Base-by-base conservation (phyloP, 1,140 invertebrate species). In the Cotesia vestalis region DNA sequence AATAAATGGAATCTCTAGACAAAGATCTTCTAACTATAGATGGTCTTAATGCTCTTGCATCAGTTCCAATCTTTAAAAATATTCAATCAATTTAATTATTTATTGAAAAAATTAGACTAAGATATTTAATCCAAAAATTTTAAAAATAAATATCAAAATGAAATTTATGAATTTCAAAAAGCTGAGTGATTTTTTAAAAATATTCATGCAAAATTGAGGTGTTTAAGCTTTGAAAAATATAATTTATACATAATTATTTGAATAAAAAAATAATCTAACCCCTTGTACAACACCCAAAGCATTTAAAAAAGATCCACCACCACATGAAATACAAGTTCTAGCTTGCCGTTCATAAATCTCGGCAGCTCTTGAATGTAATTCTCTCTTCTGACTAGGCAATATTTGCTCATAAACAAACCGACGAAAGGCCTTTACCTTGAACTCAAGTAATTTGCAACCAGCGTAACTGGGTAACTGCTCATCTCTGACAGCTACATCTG, bases 391-490 rank as follows among this genome's bases (percentile, higher is more conserved):
- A 60, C 76, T 80, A 35, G 86, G 80, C 0, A 87, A 83, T n/a
- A 90, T 74, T 12, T 88, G 52, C 9, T 88, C 83, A 69, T 89
- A 89, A 3, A 88, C 84, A 0, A 84, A 84, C 3, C 83, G 84
- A 20, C 83, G 76, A 73, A 89, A 89, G 0, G 80, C 66, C 0
- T 79, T 51, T 14, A 83, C 81, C 11, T 83, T 82, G 69, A 90
- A 90, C 51, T 87, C 84, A 76, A 90, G 80, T 34, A 88, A 86
- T 8, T 86, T 88, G 69, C 90, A 90, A 35, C 87, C 86, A 2
- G 88, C 86, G 67, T 89, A 88, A 52, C 72, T 72, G 0, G 88
- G 86, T n/a, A 89, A 57, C 1, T 61, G 9, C 5, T 61, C 59
- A 27, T 61, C 59, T 61, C 27, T 61, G 59, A 61, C 27, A 20